Conservation (phyloP, 2,888 invertebrate genomes). For the Thumatha senex region DNA sequence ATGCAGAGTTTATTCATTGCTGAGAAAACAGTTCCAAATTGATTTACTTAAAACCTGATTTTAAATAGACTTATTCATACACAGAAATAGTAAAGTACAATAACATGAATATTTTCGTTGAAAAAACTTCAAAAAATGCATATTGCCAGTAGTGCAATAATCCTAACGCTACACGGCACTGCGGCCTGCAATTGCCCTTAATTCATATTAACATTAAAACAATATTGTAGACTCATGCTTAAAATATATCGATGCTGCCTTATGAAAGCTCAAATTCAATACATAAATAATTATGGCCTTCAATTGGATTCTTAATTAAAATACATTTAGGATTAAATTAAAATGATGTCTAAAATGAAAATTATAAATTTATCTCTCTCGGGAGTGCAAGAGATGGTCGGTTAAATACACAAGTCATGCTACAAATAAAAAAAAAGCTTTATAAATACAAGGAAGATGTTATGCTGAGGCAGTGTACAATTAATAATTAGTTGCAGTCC, state of each 20-base stretch:
- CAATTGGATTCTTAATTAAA: slow-evolving; percentile 74
- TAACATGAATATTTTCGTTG: slow-evolving; percentile 76
- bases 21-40: slow-evolving; percentile 80
- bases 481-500: neutral
- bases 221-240: slow-evolving; percentile 58
- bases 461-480: neutral
- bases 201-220: slow-evolving; percentile 69
- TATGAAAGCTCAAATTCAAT: slow-evolving; percentile 69
- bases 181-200: slow-evolving; percentile 62
- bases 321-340: slow-evolving; percentile 66
- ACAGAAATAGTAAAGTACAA: slow-evolving; percentile 74
- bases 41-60: slow-evolving; percentile 80
- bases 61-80: slow-evolving; percentile 75
- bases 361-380: slow-evolving; percentile 65
- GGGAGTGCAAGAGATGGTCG: slow-evolving; percentile 57
- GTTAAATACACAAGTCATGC: slow-evolving; percentile 1
- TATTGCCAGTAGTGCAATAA: slow-evolving; percentile 66
- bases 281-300: slow-evolving; percentile 63
- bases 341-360: slow-evolving; percentile 66
- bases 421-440: neutral
- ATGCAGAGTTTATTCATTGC: slow-evolving; percentile 66
- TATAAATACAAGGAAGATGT: neutral
- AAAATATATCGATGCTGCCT: slow-evolving; percentile 66
- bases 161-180: slow-evolving; percentile 39
- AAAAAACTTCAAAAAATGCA: slow-evolving; percentile 80